phyloP scores from a whole-genome alignment of 2,113 vertebrate genomes.

The Columba janthina region DNA sequence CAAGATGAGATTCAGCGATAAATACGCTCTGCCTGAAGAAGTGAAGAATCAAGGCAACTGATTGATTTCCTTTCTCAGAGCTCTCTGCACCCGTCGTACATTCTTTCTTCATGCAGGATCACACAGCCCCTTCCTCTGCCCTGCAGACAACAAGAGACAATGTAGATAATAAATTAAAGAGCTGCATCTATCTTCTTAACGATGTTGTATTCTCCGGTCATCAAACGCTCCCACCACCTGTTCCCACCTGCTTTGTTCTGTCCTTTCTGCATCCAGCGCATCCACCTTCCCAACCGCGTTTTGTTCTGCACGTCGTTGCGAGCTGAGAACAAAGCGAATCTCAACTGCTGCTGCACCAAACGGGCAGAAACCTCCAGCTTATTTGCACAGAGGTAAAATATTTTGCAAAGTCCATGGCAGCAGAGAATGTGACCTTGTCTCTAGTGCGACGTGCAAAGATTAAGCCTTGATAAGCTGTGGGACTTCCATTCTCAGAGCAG shows the following conservation, averaged over 20 bases:
- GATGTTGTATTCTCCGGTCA: neutral
- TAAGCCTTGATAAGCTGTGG: neutral
- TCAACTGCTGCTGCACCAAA: neutral
- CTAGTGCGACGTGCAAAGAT: neutral
- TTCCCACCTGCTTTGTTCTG: neutral
- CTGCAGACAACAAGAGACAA: neutral
- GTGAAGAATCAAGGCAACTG: neutral
- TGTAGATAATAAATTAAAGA: neutral
- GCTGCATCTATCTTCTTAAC: neutral
- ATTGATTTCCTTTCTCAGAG: neutral
- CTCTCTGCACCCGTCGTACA: neutral
- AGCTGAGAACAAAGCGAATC: neutral
- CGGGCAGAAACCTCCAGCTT: neutral
- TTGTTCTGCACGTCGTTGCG: fast-evolving
- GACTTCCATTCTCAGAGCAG: neutral
- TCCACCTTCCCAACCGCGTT: too few species aligned
- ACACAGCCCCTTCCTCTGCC: neutral
- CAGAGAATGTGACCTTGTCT: neutral
- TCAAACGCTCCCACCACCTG: neutral
- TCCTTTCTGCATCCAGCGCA: too few species aligned
- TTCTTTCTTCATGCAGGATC: neutral
- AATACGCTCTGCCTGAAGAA: neutral
- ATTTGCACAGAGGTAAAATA: neutral
- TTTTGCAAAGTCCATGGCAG: neutral
- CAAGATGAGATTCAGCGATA: neutral